Evolutionary conservation across 2,888 invertebrate species (phyloP).

Genomic region (Lamproptera curius): DNA sequence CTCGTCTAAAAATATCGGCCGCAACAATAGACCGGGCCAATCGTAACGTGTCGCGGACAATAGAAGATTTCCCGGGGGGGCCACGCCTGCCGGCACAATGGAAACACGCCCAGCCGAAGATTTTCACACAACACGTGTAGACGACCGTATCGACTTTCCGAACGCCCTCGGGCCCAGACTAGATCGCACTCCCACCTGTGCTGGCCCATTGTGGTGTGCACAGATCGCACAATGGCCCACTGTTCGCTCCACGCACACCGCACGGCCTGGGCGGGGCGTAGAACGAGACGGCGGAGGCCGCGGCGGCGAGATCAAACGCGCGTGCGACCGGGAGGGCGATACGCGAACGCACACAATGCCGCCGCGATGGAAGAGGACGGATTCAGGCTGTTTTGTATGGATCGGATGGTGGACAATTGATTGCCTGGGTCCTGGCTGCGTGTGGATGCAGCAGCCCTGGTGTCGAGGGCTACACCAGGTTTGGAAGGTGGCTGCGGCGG

Average conservation of each 20-base stretch:
- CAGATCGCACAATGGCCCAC: conserved; percentile 64
- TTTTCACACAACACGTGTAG: conserved; percentile 62
- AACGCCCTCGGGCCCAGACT: conserved; percentile 66
- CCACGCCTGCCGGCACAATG: conserved; percentile 69
- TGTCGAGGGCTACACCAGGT: no score
- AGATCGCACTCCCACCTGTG: conserved; percentile 72
- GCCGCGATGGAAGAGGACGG: conserved; percentile 71
- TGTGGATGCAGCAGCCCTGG: no score
- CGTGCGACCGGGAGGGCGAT: conserved; percentile 49
- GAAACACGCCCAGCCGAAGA: conserved; percentile 64
- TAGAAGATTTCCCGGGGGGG: conserved; percentile 65
- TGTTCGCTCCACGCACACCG: conserved; percentile 63
- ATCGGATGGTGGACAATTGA: conserved; percentile 74
- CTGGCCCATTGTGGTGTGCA: conserved; percentile 70
- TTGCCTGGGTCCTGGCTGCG: conserved; percentile 44
- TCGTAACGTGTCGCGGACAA: conserved; percentile 43
- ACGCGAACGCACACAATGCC: conserved; percentile 59
- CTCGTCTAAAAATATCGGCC: conserved; percentile 33
- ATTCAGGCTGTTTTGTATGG: conserved; percentile 71
- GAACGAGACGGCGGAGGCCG: conserved; percentile 62
- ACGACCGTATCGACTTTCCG: conserved; percentile 77
- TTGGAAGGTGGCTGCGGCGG: no score
- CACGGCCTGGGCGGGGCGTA: conserved; percentile 68
- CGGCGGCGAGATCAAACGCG: conserved; percentile 43
- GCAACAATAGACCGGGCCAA: conserved; percentile 66